Conservation (phyloP, 1,140 invertebrate species). For the Pogonus chalceus region DNA sequence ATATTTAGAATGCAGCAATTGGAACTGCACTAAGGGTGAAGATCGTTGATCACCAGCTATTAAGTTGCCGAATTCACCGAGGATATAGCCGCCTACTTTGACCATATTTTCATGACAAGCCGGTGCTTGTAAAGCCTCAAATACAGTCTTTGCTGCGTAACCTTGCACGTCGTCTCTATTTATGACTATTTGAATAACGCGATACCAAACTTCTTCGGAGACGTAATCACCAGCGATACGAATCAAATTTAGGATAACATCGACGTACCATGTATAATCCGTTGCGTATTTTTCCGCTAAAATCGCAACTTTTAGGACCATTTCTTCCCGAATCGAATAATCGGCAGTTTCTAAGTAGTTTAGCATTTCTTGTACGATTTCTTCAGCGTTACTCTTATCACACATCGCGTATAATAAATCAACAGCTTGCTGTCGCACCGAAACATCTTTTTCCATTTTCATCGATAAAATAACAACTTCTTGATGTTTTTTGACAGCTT, state of each 20-base stretch:
- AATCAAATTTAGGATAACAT: slow-evolving; percentile 98
- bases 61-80: slow-evolving; percentile 99
- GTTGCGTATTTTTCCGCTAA: slow-evolving; percentile 99
- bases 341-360: slow-evolving; percentile 98
- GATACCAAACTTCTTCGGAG: slow-evolving; percentile 95
- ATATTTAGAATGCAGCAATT: slow-evolving; percentile 95
- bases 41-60: slow-evolving; percentile 98
- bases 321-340: slow-evolving; percentile 99
- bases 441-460: slow-evolving; percentile 99
- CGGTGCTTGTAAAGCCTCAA: slow-evolving; percentile 95
- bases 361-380: slow-evolving; percentile 99
- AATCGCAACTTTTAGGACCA: slow-evolving; percentile 99
- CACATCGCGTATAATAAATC: slow-evolving; percentile 99
- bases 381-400: slow-evolving; percentile 97
- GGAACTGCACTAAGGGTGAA: slow-evolving; percentile 91
- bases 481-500: slow-evolving; percentile 99
- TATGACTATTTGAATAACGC: slow-evolving; percentile 99
- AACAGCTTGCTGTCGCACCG: slow-evolving; percentile 95
- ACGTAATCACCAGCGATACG: slow-evolving; percentile 99
- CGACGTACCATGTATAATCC: slow-evolving; percentile 98
- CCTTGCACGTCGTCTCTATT: slow-evolving; percentile 98
- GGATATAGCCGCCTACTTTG: slow-evolving; percentile 98
- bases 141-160: slow-evolving; percentile 99
- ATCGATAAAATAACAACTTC: slow-evolving; percentile 98
- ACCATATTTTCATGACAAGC: slow-evolving; percentile 99